phyloP scores from a whole-genome alignment of 1,140 invertebrate genomes.

The Macrosteles quadrilineatus region DNA sequence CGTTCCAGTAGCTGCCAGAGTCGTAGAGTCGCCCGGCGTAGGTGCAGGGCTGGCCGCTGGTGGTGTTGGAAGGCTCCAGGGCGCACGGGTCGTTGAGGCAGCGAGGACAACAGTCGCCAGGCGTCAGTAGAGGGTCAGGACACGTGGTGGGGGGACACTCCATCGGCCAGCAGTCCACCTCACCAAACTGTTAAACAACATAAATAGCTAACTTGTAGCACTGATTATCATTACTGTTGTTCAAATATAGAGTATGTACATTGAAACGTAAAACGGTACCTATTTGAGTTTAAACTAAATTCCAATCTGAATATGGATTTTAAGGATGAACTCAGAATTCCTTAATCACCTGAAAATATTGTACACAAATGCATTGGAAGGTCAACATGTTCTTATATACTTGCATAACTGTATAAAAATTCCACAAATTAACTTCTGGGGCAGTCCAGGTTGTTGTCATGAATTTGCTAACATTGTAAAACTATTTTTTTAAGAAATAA shows the following conservation, averaged over 20 bases:
- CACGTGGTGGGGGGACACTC: slow-evolving; percentile 76
- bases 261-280: not conserved
- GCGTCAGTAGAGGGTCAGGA: slow-evolving; percentile 62
- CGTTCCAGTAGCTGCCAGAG: slow-evolving; percentile 61
- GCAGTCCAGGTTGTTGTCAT: no score
- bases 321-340: not conserved
- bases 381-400: no score
- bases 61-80: slow-evolving; percentile 39
- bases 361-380: no score
- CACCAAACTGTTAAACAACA: slow-evolving; percentile 66
- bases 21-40: slow-evolving; percentile 61
- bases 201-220: no score
- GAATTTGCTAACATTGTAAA: no score
- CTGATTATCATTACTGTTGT: no score
- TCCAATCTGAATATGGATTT: no score
- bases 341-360: no score
- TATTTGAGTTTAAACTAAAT: no score
- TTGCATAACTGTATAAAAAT: no score
- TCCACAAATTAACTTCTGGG: no score
- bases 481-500: no score
- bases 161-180: slow-evolving; percentile 86
- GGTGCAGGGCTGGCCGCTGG: slow-evolving; percentile 55
- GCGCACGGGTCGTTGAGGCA: slow-evolving; percentile 64
- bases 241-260: not conserved
- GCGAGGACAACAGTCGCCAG: slow-evolving; percentile 69